A percentile compares a stretch with the other conserved stretches of the same genome.
phyloP scores from a whole-genome alignment of 2,797 vertebrate genomes.

The Catostomus latipinnis region DNA sequence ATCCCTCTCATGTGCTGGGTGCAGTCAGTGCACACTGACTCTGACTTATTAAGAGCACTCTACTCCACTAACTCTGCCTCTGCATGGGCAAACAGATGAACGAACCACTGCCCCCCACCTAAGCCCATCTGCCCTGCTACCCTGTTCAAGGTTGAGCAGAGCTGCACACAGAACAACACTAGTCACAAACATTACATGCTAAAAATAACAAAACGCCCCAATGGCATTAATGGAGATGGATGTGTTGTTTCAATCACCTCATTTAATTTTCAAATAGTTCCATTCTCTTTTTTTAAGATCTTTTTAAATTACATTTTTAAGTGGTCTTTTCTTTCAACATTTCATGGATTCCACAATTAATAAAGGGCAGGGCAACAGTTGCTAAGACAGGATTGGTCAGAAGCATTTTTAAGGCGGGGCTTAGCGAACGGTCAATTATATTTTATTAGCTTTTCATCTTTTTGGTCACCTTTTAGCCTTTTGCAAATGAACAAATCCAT shows the following conservation, averaged over 20 bases:
- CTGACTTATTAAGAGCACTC: constrained; percentile 76
- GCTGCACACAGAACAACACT: constrained; percentile 44
- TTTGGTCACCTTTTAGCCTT: too few species aligned
- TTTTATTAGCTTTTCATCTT: too few species aligned
- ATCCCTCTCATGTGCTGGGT: constrained; percentile 81
- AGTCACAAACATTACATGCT: constrained; percentile 22
- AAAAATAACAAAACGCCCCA: neutral
- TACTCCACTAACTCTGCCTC: constrained; percentile 65
- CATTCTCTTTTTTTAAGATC: neutral
- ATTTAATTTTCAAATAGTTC: neutral
- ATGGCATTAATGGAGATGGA: neutral
- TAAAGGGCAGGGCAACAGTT: too few species aligned
- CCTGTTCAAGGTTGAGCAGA: constrained; percentile 57
- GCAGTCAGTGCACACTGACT: constrained; percentile 74
- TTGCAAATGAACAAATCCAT: too few species aligned
- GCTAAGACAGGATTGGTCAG: too few species aligned
- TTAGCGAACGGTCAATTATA: too few species aligned
- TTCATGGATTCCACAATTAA: too few species aligned
- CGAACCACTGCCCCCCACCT: constrained; percentile 62
- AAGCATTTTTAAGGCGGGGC: too few species aligned
- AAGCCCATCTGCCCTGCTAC: constrained; percentile 51
- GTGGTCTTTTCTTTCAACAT: too few species aligned
- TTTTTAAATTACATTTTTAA: too few species aligned
- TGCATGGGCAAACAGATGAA: constrained; percentile 61
- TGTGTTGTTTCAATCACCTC: neutral